Percentiles rank a stretch among this genome's conserved stretches.
phyloP scores from a whole-genome alignment of 2,797 vertebrate species.

The Sarcophilus harrisii region DNA sequence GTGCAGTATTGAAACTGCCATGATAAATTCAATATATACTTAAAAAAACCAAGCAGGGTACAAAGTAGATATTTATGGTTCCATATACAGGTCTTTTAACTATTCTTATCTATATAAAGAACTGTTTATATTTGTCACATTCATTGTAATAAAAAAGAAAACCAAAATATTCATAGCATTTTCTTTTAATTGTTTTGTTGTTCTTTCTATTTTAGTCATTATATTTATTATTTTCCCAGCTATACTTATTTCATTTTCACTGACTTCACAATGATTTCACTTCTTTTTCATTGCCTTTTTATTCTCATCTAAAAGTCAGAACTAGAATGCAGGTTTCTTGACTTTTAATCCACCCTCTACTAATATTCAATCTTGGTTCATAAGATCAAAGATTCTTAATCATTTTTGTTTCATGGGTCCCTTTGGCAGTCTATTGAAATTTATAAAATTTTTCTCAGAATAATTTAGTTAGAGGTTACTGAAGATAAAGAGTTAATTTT shows the following conservation, averaged over 20 bases:
- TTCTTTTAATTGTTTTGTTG: not conserved
- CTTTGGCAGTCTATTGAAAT: not conserved
- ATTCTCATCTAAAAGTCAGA: not conserved
- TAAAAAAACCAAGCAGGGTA: not conserved
- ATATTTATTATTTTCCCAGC: not conserved
- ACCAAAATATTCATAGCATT: not conserved
- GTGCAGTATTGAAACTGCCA: not conserved
- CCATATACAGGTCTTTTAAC: not conserved
- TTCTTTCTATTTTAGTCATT: not conserved
- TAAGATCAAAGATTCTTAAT: not conserved
- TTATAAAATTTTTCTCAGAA: not conserved
- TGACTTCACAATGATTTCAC: not conserved
- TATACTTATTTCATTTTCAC: not conserved
- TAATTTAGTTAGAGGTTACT: not conserved
- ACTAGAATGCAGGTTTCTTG: not conserved
- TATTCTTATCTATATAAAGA: not conserved
- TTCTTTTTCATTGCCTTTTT: not conserved
- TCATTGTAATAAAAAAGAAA: not conserved
- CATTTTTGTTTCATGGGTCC: not conserved
- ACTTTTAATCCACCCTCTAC: not conserved
- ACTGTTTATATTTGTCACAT: not conserved
- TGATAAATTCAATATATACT: not conserved
- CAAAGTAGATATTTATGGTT: not conserved
- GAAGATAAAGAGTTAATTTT: not conserved
- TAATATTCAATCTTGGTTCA: not conserved